Evolutionary conservation across 2,888 invertebrate genomes (phyloP).

Genomic region (Morpho helenor): DNA sequence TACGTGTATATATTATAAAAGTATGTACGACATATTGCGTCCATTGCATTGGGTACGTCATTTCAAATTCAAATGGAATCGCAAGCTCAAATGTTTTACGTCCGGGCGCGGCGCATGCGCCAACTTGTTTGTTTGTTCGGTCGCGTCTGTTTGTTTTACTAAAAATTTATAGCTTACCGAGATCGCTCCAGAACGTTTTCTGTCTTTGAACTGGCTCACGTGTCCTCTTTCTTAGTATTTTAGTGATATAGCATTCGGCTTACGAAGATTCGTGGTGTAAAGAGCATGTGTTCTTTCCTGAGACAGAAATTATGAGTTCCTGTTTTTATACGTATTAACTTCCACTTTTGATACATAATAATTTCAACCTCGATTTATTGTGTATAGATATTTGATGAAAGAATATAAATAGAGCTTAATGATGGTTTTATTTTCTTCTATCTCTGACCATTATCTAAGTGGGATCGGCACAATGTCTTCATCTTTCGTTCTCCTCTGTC

Average conservation of each 20-base stretch:
- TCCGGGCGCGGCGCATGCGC: constrained; percentile 42
- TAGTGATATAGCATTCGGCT: constrained; percentile 14
- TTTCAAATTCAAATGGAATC: constrained; percentile 9
- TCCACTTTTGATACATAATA: too few species aligned
- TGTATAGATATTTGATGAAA: too few species aligned
- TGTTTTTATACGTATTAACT: not conserved
- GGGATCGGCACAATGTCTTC: too few species aligned
- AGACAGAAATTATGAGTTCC: not conserved
- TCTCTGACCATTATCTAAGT: too few species aligned
- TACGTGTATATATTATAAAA: too few species aligned
- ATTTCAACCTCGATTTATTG: too few species aligned
- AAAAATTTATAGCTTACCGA: constrained; percentile 62
- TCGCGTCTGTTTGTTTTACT: constrained; percentile 62
- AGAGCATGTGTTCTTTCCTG: not conserved
- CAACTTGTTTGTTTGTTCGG: constrained; percentile 49
- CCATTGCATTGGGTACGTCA: not conserved
- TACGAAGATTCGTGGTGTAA: constrained; percentile 5
- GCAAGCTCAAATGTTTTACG: constrained; percentile 12
- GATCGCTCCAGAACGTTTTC: constrained; percentile 40
- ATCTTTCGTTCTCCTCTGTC: too few species aligned
- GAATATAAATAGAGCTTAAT: too few species aligned
- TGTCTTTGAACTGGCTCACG: constrained; percentile 50
- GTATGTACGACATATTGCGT: not conserved
- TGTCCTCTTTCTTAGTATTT: constrained; percentile 26
- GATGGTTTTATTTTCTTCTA: too few species aligned